phyloP scores from a whole-genome alignment of 2,113 vertebrate species.

The Ochotona princeps region DNA sequence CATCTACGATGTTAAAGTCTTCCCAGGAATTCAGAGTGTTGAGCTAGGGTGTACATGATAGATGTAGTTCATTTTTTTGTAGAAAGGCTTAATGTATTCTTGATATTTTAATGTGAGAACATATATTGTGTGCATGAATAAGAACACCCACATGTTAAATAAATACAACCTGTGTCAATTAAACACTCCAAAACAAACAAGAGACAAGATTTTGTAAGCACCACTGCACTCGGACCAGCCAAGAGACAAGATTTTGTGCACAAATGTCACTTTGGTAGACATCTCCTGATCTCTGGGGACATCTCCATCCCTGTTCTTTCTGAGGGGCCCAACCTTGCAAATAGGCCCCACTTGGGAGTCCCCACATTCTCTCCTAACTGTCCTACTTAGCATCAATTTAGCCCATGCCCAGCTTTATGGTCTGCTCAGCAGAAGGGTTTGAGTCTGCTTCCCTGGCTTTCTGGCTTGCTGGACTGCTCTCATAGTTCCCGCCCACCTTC shows the following conservation, averaged over 20 bases:
- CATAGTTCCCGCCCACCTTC: background rate
- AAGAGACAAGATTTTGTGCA: constrained; percentile 9
- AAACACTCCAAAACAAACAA: background rate
- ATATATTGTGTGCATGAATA: background rate
- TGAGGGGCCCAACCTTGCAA: no score
- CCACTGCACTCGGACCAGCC: no score
- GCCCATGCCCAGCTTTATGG: no score
- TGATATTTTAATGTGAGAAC: background rate
- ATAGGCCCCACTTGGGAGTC: no score
- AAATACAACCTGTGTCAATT: background rate
- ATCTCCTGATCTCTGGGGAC: background rate
- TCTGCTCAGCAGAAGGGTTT: no score
- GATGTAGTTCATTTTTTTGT: background rate
- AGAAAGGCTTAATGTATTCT: background rate
- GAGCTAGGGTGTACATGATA: background rate
- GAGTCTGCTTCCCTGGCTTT: background rate
- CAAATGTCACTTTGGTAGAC: background rate
- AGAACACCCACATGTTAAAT: background rate
- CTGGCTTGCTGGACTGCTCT: background rate
- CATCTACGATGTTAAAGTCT: background rate
- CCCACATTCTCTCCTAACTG: no score
- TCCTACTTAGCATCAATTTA: no score
- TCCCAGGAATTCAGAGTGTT: background rate
- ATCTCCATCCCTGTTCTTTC: no score
- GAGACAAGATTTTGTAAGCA: background rate